Evolutionary conservation across 2,797 vertebrate genomes (phyloP), one percentile per base, ranked within the genome.

Genomic region (Melanotaenia boesemani): DNA sequence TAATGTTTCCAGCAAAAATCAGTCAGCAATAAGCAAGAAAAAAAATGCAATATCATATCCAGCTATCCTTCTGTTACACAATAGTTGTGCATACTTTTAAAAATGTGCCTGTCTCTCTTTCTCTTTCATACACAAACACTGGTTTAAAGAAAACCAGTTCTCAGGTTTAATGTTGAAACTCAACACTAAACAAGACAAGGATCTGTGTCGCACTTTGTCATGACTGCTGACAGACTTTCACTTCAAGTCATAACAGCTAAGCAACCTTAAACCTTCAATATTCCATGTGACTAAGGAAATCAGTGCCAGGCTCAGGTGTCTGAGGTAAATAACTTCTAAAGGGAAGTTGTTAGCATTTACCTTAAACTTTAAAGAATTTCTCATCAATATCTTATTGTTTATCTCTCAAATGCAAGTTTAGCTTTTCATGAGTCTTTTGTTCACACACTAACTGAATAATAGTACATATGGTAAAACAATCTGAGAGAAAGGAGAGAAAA

Each of bases 131-230:
- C 39, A 72, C 63, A 82, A 70, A 79, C 79, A 81, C 64, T 0
- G 61, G 63, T 74, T 68, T 64, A 71, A 70, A 84, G 79, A 58
- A 61, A 75, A 80, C 72, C 62, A 1, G 71, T 61, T 86, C 79
- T 86, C 82, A 60, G 73, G 85, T 86, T 84, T 67, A 71, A 71
- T 59, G 70, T 57, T 78, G 80, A 88, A 88, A 88, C 73, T 77
- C 60, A 64, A 85, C 32, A 57, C 67, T n/a, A 28, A 67, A 79
- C 56, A 69, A 71, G 67, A 70, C 56, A 5, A 71, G 62, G 71
- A 80, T 73, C 65, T 55, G 59, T 67, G 77, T 63, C 52, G 1
- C 72, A 59, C 75, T 79, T 72, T 79, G 77, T 84, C 79, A 46
- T 26, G 54, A 70, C 26, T 4, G 9, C 37, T 46, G 74, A 80